These are phyloP conservation scores for Diceros bicornis DNA, from an alignment of 2,797 vertebrate genomes.

Conservation along the genomic window DNA sequence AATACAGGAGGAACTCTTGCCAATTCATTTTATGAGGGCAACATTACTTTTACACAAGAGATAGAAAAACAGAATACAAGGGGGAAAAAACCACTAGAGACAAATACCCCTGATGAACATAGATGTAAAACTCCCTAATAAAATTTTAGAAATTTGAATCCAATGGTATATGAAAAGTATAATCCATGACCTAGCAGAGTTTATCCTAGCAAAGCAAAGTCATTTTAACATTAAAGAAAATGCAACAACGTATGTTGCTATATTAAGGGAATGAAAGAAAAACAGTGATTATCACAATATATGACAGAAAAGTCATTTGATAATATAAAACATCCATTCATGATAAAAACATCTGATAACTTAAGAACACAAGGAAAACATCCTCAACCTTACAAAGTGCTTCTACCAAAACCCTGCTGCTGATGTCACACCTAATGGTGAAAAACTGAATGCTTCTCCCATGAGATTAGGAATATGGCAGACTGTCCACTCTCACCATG, in stretches of 20 bases:
- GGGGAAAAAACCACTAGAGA: background rate
- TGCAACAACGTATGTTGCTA: background rate
- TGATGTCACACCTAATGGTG: background rate
- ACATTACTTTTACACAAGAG: background rate
- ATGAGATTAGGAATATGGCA: background rate
- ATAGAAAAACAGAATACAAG: background rate
- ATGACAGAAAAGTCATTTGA: background rate
- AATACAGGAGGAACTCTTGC: background rate
- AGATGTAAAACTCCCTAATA: background rate
- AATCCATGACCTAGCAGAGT: background rate
- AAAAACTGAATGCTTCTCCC: background rate
- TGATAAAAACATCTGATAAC: background rate
- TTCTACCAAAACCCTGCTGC: background rate
- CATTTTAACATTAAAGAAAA: background rate
- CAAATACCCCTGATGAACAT: background rate
- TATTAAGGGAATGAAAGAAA: background rate
- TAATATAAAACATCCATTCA: background rate
- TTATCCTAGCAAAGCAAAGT: background rate
- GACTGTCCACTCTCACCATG: background rate
- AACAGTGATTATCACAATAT: background rate
- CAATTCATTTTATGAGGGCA: background rate
- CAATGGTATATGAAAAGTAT: background rate
- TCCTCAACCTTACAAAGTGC: background rate
- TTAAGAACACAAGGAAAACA: background rate
- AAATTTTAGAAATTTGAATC: background rate